A percentile compares a stretch with the other conserved stretches of the same genome.
Conservation (phyloP, 2,888 invertebrate species). For the Acanthosepion esculentum region DNA sequence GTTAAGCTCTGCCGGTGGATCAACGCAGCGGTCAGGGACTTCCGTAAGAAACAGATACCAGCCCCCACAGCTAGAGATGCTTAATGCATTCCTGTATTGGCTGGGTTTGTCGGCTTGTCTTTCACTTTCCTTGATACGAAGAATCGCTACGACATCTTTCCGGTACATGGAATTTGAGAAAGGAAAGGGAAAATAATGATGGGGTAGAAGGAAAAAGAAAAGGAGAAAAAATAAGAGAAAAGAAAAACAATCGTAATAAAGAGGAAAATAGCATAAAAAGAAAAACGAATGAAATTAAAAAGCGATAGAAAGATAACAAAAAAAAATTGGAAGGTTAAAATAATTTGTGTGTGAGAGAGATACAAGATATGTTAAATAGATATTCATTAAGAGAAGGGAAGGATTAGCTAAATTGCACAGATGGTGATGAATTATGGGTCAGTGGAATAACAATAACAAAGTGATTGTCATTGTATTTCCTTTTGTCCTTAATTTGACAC, state of each 20-base stretch:
- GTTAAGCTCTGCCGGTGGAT: constrained; percentile 14
- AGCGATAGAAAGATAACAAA: background rate
- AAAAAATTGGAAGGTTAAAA: no score
- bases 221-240: background rate
- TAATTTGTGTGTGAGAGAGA: no score
- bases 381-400: background rate
- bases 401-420: background rate
- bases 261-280: background rate
- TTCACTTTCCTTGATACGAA: background rate
- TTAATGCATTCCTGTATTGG: background rate
- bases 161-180: constrained; percentile 21
- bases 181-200: background rate
- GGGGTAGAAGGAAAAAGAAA: background rate
- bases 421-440: background rate
- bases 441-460: background rate
- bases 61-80: background rate
- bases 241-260: background rate
- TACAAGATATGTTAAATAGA: no score
- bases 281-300: background rate
- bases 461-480: background rate
- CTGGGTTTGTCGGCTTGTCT: constrained; percentile 33
- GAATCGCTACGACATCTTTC: constrained; percentile 33
- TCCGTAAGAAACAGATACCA: constrained; percentile 33
- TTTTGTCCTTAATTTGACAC: background rate
- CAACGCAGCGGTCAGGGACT: constrained; percentile 21